phyloP scores from a whole-genome alignment of 2,113 vertebrate species.

The Bujurquina vittata region DNA sequence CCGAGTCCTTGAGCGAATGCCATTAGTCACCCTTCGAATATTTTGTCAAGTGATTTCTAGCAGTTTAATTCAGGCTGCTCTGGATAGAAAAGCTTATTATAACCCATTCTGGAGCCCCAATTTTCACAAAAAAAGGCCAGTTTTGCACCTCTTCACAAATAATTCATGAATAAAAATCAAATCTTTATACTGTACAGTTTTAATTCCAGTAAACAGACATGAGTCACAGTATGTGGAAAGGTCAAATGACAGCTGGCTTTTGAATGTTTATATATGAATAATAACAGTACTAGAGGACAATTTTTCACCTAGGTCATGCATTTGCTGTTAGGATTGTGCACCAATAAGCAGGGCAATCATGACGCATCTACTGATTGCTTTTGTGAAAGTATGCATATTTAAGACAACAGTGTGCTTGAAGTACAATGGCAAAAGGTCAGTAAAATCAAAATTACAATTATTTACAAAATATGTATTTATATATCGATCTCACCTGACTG shows the following conservation, averaged over 20 bases:
- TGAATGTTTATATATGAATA: slow-evolving; percentile 44
- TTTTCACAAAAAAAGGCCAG: not conserved
- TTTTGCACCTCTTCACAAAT: not conserved
- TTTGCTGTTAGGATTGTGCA: slow-evolving; percentile 12
- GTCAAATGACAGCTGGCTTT: slow-evolving; percentile 46
- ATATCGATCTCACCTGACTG: slow-evolving; percentile 24
- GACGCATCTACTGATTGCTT: slow-evolving; percentile 13
- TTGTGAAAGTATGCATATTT: slow-evolving; percentile 9
- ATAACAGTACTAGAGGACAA: slow-evolving; percentile 17
- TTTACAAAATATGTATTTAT: slow-evolving; percentile 50
- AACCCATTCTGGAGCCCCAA: not conserved
- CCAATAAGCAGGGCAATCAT: slow-evolving; percentile 33
- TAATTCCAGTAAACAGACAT: slow-evolving; percentile 61
- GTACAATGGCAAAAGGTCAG: slow-evolving; percentile 32
- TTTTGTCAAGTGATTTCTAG: slow-evolving; percentile 32
- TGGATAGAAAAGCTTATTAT: not conserved
- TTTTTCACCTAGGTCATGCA: slow-evolving; percentile 50
- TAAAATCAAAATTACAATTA: slow-evolving; percentile 33
- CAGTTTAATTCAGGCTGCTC: not conserved
- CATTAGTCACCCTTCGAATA: slow-evolving; percentile 6
- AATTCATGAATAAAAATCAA: slow-evolving; percentile 10
- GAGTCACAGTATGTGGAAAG: slow-evolving; percentile 68
- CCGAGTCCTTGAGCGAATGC: slow-evolving; percentile 21
- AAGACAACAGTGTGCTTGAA: slow-evolving; percentile 51
- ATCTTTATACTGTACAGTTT: slow-evolving; percentile 43